Percentiles rank a stretch among this genome's conserved stretches.
phyloP scores from a whole-genome alignment of 2,888 invertebrate species.

The Chloroclysta siterata region DNA sequence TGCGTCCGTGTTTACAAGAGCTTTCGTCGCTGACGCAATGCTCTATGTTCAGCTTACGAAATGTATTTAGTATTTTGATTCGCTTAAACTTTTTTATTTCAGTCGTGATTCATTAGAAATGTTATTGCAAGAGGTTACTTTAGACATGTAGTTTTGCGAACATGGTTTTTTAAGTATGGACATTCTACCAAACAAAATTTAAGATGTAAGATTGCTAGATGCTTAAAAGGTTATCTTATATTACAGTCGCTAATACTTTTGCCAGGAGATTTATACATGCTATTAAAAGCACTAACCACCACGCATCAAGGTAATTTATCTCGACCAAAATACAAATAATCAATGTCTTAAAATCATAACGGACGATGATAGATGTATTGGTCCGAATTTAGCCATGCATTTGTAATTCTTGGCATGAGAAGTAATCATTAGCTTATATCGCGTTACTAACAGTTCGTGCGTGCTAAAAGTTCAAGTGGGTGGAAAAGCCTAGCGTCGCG shows the following conservation, averaged over 20 bases:
- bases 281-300: conserved; percentile 1
- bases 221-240: background rate
- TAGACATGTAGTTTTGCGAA: background rate
- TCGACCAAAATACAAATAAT: conserved; percentile 12
- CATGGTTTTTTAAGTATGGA: too few species aligned
- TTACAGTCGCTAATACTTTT: background rate
- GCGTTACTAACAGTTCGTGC: conserved; percentile 42
- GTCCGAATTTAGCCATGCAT: conserved; percentile 34
- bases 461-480: conserved; percentile 62
- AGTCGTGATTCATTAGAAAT: background rate
- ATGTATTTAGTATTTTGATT: conserved; percentile 13
- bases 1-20: conserved; percentile 77
- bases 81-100: background rate
- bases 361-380: conserved; percentile 32
- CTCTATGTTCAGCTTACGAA: conserved; percentile 49
- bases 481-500: conserved; percentile 53
- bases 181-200: too few species aligned
- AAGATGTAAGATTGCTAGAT: too few species aligned
- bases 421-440: conserved; percentile 42
- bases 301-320: conserved; percentile 12
- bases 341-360: conserved; percentile 29
- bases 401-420: conserved; percentile 45
- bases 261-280: background rate
- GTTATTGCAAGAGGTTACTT: background rate
- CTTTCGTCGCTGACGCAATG: conserved; percentile 74